These are phyloP conservation scores for Varanus salvator DNA, from an alignment of 2,113 vertebrate species.

Conservation along the genomic window DNA sequence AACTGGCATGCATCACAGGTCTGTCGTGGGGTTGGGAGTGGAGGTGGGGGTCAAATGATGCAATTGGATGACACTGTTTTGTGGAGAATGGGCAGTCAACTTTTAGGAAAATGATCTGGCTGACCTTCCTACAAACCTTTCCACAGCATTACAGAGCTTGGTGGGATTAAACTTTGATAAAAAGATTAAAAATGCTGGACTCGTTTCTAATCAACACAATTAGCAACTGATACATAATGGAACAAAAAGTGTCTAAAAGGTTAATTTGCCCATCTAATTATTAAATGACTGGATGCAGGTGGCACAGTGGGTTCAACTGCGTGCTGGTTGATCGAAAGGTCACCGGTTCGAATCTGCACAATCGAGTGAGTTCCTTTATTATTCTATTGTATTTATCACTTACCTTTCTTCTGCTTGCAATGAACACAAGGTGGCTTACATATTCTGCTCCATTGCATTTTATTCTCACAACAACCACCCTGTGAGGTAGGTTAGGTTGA, in stretches of 20 bases:
- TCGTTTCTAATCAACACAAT: not conserved
- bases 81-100: not conserved
- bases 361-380: no score
- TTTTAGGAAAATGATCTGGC: not conserved
- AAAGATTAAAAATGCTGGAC: not conserved
- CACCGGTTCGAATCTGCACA: no score
- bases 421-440: no score
- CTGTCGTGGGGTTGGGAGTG: not conserved
- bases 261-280: not conserved
- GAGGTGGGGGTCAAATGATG: not conserved
- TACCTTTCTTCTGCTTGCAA: no score
- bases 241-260: not conserved
- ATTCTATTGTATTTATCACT: no score
- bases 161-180: not conserved
- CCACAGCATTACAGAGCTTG: not conserved
- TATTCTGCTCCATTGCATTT: no score
- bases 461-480: no score
- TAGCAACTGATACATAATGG: not conserved
- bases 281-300: not conserved
- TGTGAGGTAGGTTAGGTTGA: no score
- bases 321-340: no score
- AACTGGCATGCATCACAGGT: not conserved
- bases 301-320: no score
- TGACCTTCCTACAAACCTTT: not conserved
- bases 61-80: not conserved